Conservation (phyloP, 2,113 vertebrate genomes). For the Apodemus speciosus region DNA sequence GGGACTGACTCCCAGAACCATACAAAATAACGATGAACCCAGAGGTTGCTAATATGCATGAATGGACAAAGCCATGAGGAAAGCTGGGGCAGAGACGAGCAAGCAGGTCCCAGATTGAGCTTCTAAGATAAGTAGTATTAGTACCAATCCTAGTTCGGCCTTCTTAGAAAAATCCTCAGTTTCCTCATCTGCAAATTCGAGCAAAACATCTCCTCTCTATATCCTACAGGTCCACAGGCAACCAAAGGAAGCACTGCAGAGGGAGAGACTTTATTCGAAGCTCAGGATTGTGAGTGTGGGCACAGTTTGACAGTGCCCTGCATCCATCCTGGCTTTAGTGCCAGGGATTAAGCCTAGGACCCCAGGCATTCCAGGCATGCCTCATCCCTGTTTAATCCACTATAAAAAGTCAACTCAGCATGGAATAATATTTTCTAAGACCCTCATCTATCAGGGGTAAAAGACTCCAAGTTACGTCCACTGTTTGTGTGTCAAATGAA, state of each 20-base stretch:
- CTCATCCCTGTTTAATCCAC: neutral
- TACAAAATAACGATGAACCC: neutral
- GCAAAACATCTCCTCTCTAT: neutral
- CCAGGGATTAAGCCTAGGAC: neutral
- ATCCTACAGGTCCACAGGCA: neutral
- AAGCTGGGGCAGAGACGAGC: neutral
- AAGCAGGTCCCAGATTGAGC: neutral
- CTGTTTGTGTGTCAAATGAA: conserved; percentile 37
- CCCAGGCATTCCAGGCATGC: no score
- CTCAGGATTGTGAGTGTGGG: neutral
- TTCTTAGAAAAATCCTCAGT: neutral
- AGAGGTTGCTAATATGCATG: neutral
- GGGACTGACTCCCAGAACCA: neutral
- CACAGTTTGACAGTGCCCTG: neutral
- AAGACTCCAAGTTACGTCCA: neutral
- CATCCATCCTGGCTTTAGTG: neutral
- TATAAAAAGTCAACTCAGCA: neutral
- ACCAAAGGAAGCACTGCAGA: neutral
- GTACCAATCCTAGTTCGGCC: neutral
- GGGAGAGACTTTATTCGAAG: neutral
- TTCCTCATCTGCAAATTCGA: neutral
- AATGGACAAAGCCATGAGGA: neutral
- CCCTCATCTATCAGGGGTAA: neutral
- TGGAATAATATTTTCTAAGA: neutral
- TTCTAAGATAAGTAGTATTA: neutral